Evolutionary conservation across 1,140 invertebrate species (phyloP).

Genomic region (Akabosia matsudoensis): DNA sequence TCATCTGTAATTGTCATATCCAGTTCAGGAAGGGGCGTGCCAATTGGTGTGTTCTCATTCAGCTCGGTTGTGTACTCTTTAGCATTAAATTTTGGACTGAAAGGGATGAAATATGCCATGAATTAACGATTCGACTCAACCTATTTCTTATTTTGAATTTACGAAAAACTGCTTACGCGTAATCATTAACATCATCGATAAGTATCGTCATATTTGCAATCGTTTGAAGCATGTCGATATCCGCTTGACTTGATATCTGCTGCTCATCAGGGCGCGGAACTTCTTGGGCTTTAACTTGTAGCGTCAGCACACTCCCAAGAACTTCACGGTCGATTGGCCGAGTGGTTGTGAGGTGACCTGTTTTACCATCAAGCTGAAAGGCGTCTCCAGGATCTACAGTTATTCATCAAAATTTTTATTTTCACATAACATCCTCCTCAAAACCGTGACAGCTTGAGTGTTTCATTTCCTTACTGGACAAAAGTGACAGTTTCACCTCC

Average conservation of each 20-base stretch:
- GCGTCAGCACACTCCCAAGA: slow-evolving; percentile 68
- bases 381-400: slow-evolving; percentile 77
- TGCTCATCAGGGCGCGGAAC: slow-evolving; percentile 58
- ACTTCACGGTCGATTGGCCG: slow-evolving; percentile 79
- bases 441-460: background rate
- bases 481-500: slow-evolving; percentile 70
- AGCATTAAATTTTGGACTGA: slow-evolving; percentile 61
- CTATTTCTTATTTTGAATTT: slow-evolving; percentile 50
- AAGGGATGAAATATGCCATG: background rate
- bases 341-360: slow-evolving; percentile 75
- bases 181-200: slow-evolving; percentile 90
- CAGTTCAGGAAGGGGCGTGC: slow-evolving; percentile 73
- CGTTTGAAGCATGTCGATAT: slow-evolving; percentile 48
- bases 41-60: slow-evolving; percentile 74
- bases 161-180: slow-evolving; percentile 63
- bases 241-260: slow-evolving; percentile 63
- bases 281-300: slow-evolving; percentile 53
- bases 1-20: slow-evolving; percentile 83
- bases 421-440: background rate
- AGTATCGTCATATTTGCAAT: slow-evolving; percentile 57
- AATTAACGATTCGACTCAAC: background rate
- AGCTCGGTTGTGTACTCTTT: slow-evolving; percentile 76
- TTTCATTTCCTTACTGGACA: slow-evolving; percentile 77
- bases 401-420: slow-evolving; percentile 1
- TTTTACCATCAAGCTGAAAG: slow-evolving; percentile 71